Evolutionary conservation across 2,797 vertebrate species (phyloP).

Genomic region (Malacoraja senta): DNA sequence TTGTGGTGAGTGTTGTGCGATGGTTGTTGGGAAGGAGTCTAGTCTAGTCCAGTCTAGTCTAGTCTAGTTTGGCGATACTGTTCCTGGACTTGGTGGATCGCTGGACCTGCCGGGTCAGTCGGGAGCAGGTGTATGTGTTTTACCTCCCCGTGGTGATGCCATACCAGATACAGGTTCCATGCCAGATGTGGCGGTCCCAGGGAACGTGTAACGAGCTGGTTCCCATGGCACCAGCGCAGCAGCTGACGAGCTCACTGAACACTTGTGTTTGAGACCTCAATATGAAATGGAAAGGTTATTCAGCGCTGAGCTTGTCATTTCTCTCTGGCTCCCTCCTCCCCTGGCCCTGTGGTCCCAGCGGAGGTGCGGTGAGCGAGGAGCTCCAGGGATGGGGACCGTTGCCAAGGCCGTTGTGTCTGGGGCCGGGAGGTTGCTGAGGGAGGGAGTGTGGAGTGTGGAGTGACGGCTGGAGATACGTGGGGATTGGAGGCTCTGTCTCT

Average conservation of each 20-base stretch:
- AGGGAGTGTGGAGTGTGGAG: not conserved
- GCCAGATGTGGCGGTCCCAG: not conserved
- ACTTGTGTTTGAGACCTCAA: not conserved
- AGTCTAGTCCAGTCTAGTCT: no score
- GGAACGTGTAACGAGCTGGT: not conserved
- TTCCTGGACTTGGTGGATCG: no score
- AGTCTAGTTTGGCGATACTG: no score
- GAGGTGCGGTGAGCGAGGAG: no score
- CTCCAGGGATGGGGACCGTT: not conserved
- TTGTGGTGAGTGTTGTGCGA: no score
- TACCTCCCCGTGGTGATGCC: no score
- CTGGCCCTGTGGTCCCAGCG: not conserved
- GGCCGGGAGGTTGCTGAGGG: not conserved
- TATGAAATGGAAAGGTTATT: constrained; percentile 22
- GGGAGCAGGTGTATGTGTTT: no score
- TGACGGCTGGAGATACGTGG: no score
- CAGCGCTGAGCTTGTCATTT: not conserved
- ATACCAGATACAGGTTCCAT: not conserved
- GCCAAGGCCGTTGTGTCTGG: not conserved
- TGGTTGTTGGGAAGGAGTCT: no score
- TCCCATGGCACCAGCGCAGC: not conserved
- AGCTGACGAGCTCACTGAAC: not conserved
- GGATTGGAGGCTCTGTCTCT: no score
- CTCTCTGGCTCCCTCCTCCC: not conserved
- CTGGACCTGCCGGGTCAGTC: no score